phyloP scores from a whole-genome alignment of 2,888 invertebrate genomes.

The Ephialtes manifestator region DNA sequence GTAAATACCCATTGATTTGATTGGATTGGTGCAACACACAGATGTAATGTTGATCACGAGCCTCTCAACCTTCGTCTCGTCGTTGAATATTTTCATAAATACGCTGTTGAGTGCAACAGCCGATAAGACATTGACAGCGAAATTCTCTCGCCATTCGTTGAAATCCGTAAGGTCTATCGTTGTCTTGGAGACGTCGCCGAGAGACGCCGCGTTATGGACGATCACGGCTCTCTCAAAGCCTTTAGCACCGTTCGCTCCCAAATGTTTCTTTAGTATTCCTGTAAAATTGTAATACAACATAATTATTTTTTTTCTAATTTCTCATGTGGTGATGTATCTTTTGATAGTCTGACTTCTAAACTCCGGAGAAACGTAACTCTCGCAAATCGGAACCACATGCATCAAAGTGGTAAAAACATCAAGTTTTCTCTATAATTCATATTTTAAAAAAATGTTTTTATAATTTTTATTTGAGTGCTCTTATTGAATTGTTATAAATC shows the following conservation, averaged over 20 bases:
- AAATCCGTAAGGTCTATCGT: conserved; percentile 90
- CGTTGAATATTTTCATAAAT: conserved; percentile 89
- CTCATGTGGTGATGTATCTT: too few relatives aligned
- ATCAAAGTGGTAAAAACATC: too few relatives aligned
- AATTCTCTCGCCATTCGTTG: conserved; percentile 89
- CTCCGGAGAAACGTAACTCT: too few relatives aligned
- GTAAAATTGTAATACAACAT: background rate
- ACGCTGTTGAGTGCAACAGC: conserved; percentile 90
- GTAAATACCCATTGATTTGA: conserved; percentile 93
- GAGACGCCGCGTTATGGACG: conserved; percentile 95
- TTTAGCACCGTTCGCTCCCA: conserved; percentile 82
- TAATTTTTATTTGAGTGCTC: too few relatives aligned
- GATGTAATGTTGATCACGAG: conserved; percentile 95
- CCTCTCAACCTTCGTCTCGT: conserved; percentile 84
- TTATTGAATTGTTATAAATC: too few relatives aligned
- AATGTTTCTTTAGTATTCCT: conserved; percentile 33
- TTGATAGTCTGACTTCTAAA: too few relatives aligned
- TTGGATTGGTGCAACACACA: conserved; percentile 92
- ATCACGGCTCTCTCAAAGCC: conserved; percentile 91
- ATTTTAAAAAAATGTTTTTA: too few relatives aligned
- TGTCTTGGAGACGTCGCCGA: conserved; percentile 91
- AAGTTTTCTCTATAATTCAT: too few relatives aligned
- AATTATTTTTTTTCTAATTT: background rate
- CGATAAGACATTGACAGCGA: conserved; percentile 92
- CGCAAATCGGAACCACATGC: too few relatives aligned